Percentiles rank a stretch among this genome's conserved stretches.
Conservation (phyloP, 2,888 invertebrate species). For the Eugnorisma glareosa region DNA sequence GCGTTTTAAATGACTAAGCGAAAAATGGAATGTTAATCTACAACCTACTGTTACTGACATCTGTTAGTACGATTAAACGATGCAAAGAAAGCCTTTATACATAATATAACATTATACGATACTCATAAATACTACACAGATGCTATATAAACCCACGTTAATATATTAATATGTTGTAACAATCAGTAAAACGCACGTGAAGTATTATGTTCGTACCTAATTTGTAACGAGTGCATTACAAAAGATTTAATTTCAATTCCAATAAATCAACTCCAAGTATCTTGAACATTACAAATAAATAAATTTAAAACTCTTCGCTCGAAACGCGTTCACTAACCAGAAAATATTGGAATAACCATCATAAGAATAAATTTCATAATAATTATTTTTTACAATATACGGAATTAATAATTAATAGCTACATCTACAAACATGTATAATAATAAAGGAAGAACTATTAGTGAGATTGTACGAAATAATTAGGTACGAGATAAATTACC, state of each 20-base stretch:
- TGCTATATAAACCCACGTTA: constrained; percentile 57
- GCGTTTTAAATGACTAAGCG: constrained; percentile 68
- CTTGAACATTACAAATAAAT: constrained; percentile 61
- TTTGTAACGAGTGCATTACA: constrained; percentile 68
- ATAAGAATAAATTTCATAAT: constrained; percentile 81
- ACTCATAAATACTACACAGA: constrained; percentile 63
- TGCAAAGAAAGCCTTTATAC: constrained; percentile 63
- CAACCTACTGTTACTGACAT: constrained; percentile 79
- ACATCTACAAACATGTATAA: constrained; percentile 73
- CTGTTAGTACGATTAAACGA: constrained; percentile 74
- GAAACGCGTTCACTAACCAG: constrained; percentile 83
- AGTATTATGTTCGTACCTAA: constrained; percentile 66
- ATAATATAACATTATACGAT: constrained; percentile 58
- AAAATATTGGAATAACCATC: constrained; percentile 83
- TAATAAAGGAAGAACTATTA: constrained; percentile 75
- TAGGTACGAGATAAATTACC: constrained; percentile 70
- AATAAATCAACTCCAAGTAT: constrained; percentile 49
- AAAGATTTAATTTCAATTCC: constrained; percentile 42
- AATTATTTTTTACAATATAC: constrained; percentile 66
- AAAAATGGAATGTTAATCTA: constrained; percentile 85
- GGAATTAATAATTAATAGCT: constrained; percentile 69
- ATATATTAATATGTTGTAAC: constrained; percentile 60
- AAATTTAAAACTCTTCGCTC: constrained; percentile 63
- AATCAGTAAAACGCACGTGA: constrained; percentile 48
- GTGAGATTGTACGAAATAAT: constrained; percentile 71